These are phyloP conservation scores for Amphipoea oculea DNA, from an alignment of 2,888 invertebrate genomes.

Conservation along the genomic window DNA sequence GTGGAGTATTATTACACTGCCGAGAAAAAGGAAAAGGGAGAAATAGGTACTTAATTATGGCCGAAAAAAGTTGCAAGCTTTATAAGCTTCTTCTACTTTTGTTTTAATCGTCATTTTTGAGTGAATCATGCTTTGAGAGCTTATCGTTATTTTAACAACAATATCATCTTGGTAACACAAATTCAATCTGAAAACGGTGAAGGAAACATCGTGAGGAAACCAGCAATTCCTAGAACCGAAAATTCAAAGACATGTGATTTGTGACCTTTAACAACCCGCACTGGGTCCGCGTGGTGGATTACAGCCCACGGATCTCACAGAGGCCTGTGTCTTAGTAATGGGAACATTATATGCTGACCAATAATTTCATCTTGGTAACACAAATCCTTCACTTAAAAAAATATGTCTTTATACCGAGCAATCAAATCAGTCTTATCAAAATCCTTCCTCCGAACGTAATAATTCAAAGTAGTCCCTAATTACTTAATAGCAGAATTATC, in stretches of 20 bases:
- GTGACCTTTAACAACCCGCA: background rate
- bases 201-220: too few species aligned
- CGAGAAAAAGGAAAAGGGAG: too few species aligned
- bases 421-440: conserved; percentile 15
- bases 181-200: background rate
- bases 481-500: conserved; percentile 23
- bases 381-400: background rate
- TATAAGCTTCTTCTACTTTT: too few species aligned
- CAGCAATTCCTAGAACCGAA: too few species aligned
- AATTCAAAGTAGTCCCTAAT: conserved; percentile 24
- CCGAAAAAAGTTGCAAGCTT: too few species aligned
- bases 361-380: background rate
- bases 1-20: too few species aligned
- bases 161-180: too few species aligned
- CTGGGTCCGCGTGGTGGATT: background rate
- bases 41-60: too few species aligned
- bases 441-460: conserved; percentile 9
- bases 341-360: background rate
- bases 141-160: too few species aligned
- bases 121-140: too few species aligned
- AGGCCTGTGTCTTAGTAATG: background rate
- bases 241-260: too few species aligned
- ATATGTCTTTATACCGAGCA: background rate
- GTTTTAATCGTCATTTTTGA: too few species aligned
- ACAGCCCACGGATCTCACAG: background rate